Base-by-base conservation (phyloP, 92 coral and sea anemone species). In the Galaxea fascicularis region DNA sequence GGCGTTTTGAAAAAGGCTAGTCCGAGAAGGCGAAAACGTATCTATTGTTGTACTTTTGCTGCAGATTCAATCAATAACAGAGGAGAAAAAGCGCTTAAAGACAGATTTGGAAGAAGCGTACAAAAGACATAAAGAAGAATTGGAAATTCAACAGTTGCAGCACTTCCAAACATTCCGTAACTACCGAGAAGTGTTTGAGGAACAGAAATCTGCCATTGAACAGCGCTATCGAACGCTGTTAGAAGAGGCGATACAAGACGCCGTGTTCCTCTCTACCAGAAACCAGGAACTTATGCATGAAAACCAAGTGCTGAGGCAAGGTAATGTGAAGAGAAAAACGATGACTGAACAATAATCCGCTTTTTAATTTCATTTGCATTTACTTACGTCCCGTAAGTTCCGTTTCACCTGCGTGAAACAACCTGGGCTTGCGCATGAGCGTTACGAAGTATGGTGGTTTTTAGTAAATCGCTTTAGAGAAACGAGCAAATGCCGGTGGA, bases 111-210 rank as follows among this genome's bases (percentile, higher is more conserved):
- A 96, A 22, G 97, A 87, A 74, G 93, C 98, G 11, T 91, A 96
- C 82, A 96, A 96, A 80, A 93, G 91, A 22, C 99, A 96, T 82
- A 96, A 96, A 63, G 98, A 96, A 78, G 99, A 96, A 62, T 86
- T 90, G 85, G 99, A 96, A 86, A 91, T 96, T 41, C 99, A 96
- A 59, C 99, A 96, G 56, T 87, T 96, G 26, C 99, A 96, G 73
- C 98, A 96, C 88, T 96, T 96, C 57, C 99, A 96, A 96, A 96
- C 99, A 22, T 96, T 96, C 80, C 92, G 99, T 72, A 96, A 96
- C 80, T 96, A 96, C 86, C 98, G 99, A 18, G 99, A 93, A 45
- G 99, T 96, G 67, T 96, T 96, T 72, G 99, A 96, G 85, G 99
- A 96, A 41, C 99, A 96, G 80, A 96, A 96, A 78, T 85, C 95